These are phyloP conservation scores for Lagocephalus sceleratus DNA, from an alignment of 2,797 vertebrate genomes.

Conservation along the genomic window DNA sequence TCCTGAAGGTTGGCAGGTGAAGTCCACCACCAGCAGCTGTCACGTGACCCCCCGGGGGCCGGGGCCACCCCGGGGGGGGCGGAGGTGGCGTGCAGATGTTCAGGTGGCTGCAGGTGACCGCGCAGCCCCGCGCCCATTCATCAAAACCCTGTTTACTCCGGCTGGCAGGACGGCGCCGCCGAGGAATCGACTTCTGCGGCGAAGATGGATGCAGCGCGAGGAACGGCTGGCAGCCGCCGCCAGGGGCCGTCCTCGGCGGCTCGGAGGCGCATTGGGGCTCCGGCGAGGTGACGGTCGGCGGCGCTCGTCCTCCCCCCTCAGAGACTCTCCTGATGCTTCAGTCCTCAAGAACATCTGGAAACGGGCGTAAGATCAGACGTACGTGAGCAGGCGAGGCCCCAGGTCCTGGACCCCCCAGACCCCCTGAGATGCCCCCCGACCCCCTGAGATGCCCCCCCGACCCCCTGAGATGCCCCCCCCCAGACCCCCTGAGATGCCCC, in stretches of 20 bases:
- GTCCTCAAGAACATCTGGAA: too few species aligned
- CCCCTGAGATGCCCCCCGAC: too few species aligned
- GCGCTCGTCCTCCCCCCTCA: too few species aligned
- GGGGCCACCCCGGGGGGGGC: too few species aligned
- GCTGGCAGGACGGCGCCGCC: conserved; percentile 78
- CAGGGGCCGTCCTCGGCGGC: conserved; percentile 27
- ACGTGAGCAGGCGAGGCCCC: too few species aligned
- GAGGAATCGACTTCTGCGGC: conserved; percentile 82
- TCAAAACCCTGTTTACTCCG: conserved; percentile 89
- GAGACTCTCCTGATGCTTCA: too few species aligned
- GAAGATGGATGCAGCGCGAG: conserved; percentile 77
- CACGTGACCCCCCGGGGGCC: conserved; percentile 58
- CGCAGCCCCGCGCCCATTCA: conserved; percentile 94
- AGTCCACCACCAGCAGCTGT: not conserved
- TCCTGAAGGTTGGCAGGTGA: conserved; percentile 8
- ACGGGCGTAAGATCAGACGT: too few species aligned
- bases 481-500: too few species aligned
- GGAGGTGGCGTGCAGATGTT: too few species aligned
- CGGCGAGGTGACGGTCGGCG: conserved; percentile 19
- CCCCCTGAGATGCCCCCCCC: too few species aligned
- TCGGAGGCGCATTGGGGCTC: conserved; percentile 22
- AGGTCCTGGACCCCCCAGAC: too few species aligned
- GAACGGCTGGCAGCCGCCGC: conserved; percentile 37
- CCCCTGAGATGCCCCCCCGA: too few species aligned
- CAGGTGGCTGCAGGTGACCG: conserved; percentile 97